Conservation (phyloP, 2,113 vertebrate genomes). For the Amphilophus citrinellus region DNA sequence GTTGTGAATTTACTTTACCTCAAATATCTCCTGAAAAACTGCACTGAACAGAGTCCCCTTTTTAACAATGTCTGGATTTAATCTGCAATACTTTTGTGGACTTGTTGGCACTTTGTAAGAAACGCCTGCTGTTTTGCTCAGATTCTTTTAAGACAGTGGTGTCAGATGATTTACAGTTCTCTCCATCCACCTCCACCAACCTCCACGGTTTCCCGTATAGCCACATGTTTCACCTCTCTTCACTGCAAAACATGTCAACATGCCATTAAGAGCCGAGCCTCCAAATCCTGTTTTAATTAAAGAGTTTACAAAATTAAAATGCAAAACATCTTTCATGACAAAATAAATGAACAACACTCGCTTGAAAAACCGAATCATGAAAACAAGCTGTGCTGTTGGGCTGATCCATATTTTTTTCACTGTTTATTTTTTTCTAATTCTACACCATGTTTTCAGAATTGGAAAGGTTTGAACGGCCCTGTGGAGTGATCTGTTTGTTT, state of each 20-base stretch:
- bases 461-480: neutral
- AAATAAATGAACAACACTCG: neutral
- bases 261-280: neutral
- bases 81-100: neutral
- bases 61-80: neutral
- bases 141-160: slow-evolving; percentile 8
- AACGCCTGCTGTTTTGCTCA: neutral
- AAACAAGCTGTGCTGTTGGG: neutral
- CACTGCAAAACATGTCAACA: neutral
- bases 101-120: slow-evolving; percentile 30
- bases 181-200: slow-evolving; percentile 2
- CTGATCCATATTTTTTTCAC: neutral
- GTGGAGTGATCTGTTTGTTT: neutral
- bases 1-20: neutral
- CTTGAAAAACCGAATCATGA: neutral
- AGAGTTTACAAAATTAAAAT: neutral
- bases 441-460: neutral
- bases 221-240: slow-evolving; percentile 12
- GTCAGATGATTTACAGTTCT: slow-evolving; percentile 14
- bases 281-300: slow-evolving; percentile 17
- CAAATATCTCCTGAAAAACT: neutral
- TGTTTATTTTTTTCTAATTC: neutral
- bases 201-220: slow-evolving; percentile 1
- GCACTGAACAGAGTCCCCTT: neutral
- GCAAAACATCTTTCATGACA: neutral